phyloP scores from a whole-genome alignment of 2,888 invertebrate genomes.

The Phlogophora meticulosa region DNA sequence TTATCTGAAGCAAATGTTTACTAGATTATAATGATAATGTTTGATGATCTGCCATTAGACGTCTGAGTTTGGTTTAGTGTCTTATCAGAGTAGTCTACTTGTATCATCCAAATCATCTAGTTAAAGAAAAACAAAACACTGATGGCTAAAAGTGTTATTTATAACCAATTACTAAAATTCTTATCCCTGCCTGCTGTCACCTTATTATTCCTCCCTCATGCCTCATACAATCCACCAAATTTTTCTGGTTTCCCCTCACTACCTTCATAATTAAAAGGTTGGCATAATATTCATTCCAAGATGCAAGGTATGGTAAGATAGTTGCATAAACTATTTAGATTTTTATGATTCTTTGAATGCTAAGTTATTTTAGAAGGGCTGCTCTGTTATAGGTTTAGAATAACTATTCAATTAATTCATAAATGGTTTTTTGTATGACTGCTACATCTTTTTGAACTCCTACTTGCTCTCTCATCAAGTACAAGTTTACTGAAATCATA shows the following conservation, averaged over 20 bases:
- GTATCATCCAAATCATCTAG: too few relatives aligned
- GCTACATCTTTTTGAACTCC: neutral
- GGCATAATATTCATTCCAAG: neutral
- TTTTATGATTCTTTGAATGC: neutral
- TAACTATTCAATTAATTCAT: neutral
- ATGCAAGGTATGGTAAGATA: neutral
- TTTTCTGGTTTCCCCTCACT: neutral
- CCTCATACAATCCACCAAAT: neutral
- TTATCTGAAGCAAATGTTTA: too few relatives aligned
- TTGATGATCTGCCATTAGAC: too few relatives aligned
- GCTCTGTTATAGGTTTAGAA: neutral
- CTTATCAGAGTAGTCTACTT: too few relatives aligned
- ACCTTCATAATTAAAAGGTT: neutral
- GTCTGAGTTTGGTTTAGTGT: too few relatives aligned
- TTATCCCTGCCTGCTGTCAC: neutral
- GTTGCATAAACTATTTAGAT: neutral
- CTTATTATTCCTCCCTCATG: neutral
- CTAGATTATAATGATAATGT: too few relatives aligned
- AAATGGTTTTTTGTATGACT: neutral
- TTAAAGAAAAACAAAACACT: too few relatives aligned
- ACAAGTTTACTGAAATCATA: constrained; percentile 5
- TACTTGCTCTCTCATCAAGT: neutral
- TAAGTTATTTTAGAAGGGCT: neutral
- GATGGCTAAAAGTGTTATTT: too few relatives aligned
- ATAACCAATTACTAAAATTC: too few relatives aligned